Evolutionary conservation across 2,797 vertebrate genomes (phyloP), one percentile per base, ranked within the genome.

Genomic region (Myotis findleyi): DNA sequence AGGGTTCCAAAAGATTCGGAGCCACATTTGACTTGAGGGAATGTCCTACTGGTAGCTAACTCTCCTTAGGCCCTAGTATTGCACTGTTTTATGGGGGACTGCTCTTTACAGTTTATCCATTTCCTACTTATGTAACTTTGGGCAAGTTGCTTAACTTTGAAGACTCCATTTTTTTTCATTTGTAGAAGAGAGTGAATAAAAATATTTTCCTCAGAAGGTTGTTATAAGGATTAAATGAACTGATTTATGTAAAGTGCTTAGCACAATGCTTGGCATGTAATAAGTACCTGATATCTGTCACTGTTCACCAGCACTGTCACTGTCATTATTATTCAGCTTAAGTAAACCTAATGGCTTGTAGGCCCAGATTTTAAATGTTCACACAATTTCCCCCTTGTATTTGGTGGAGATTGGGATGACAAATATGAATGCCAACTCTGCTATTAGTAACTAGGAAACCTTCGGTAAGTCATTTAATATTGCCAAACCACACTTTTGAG

Each of bases 101-200:
- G n/a, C 30, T 83, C 21, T 77, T 17, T 14, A 55, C 0, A 62
- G 33, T 21, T 55, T 51, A 82, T 55, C 36, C 20, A 81, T 55
- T 93, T 85, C 62, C n/a, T 47, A 93, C 27, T 33, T 79, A 47
- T 44, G 8, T 71, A 95, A 79, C 13, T 44, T 47, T 93, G 30
- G 36, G 10, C 7, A 96, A 93, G 9, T 85, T 87, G 30, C 38
- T 96, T 95, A 79, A 57, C 62, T 14, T 93, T 41, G 3, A 94
- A 92, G 27, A 92, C n/a, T 72, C 27, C 21, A 5, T 44, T 87
- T 89, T 86, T 86, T 68, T 75, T 80, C 21, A 53, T 57, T 94
- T 90, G 36, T 84, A 87, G 93, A 89, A 71, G 82, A 77, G 47
- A 86, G 23, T 44, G 59, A 69, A 62, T 91, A 62, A 80, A 90